Base-by-base conservation (phyloP, 2,888 invertebrate genomes). In the Drosophila ustulata region DNA sequence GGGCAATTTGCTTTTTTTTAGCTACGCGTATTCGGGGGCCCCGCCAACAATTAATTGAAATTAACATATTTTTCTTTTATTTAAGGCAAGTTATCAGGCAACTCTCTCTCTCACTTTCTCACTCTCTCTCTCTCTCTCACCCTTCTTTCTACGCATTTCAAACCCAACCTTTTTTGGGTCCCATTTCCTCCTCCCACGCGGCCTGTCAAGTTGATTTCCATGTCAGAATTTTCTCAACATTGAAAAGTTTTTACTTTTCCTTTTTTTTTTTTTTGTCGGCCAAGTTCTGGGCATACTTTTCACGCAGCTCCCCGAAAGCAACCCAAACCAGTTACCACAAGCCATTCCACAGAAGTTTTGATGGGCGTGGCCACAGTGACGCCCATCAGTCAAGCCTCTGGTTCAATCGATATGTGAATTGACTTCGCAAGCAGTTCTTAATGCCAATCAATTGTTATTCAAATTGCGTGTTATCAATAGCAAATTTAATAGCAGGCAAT, bases 41-140 rank as follows among this genome's bases (percentile, higher is more conserved):
- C 51, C 64, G 66, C 82, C 62, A 75, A 78, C 86, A 84, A 86
- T 84, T 84, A 84, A 84, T 84, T 88, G 86, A 88, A 84, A 84
- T 88, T 85, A 88, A 88, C 83, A 84, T 84, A 80, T 84, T 84
- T 88, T 69, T 70, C 71, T 78, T 87, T 80, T 80, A 80, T 87
- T 87, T 53, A 81, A 83, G 78, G 71, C 81, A 76, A 83, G 68
- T 69, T 77, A 69, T 57, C 72, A 56, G 63, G 59, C 72, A 52
- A 59, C 51, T 18, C 18, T 18, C 18, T 18, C 18, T 18, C 18
- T 18, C 18, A 1, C 18, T 28, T 47, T 18, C 18, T 28, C 52
- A 23, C 47, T 18, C 18, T 28, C 52, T 18, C 18, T 28, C 52
- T 23, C 47, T 18, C 18, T 18, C 18, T 28, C 52, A 26, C 47